Evolutionary conservation across 2,888 invertebrate species (phyloP).

Genomic region (Cephonodes hylas): DNA sequence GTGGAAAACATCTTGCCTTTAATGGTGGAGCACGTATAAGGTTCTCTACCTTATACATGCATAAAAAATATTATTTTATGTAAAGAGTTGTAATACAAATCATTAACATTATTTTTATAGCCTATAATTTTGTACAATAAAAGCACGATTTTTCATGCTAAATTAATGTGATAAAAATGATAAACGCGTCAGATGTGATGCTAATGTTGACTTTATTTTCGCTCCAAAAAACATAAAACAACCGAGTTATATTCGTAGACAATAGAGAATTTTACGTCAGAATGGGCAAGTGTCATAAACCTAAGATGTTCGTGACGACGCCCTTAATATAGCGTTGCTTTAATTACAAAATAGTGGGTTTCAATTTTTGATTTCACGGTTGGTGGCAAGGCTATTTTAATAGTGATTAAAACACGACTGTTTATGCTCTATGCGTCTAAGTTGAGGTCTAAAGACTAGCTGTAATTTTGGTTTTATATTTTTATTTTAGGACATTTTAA

Average conservation of each 20-base stretch:
- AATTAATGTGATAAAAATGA: conserved; percentile 4
- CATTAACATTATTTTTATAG: neutral
- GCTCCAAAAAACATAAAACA: conserved; percentile 12
- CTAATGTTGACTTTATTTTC: neutral
- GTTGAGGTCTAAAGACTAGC: neutral
- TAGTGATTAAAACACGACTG: neutral
- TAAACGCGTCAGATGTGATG: neutral
- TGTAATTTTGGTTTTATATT: too few relatives aligned
- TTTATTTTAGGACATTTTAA: too few relatives aligned
- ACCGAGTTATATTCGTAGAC: neutral
- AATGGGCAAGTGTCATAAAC: neutral
- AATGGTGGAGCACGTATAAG: too few relatives aligned
- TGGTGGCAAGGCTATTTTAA: neutral
- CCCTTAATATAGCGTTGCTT: neutral
- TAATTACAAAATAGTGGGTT: neutral
- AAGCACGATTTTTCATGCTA: neutral
- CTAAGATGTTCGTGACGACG: neutral
- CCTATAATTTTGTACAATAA: neutral
- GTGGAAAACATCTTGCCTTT: too few relatives aligned
- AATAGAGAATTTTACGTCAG: conserved; percentile 2
- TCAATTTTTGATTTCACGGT: neutral
- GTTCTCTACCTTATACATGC: too few relatives aligned
- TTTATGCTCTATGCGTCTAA: too few relatives aligned
- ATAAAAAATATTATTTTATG: too few relatives aligned
- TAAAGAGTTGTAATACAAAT: too few relatives aligned